Percentiles rank a stretch among this genome's conserved stretches.
Conservation (phyloP, 2,888 invertebrate genomes). For the Sialis lutaria region DNA sequence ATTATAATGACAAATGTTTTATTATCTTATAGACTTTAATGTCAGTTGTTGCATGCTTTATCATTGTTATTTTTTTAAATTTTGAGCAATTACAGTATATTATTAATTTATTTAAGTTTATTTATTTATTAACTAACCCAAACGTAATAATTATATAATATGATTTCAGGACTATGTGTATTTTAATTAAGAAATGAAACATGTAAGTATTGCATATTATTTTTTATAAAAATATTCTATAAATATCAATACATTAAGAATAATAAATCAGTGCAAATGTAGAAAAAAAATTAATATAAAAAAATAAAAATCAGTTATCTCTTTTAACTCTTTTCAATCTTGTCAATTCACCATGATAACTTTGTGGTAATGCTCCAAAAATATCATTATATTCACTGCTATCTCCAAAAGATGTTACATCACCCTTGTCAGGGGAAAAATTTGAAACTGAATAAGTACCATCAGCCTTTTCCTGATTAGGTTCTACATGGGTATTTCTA, state of each 20-base stretch:
- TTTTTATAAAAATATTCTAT: too few relatives aligned
- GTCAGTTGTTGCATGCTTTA: slow-evolving; percentile 17
- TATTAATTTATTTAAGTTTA: not conserved
- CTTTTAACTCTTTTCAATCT: slow-evolving; percentile 24
- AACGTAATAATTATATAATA: not conserved
- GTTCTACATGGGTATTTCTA: slow-evolving; percentile 9
- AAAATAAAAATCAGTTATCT: not conserved
- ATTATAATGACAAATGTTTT: not conserved
- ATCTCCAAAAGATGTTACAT: not conserved
- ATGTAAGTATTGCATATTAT: too few relatives aligned
- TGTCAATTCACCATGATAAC: slow-evolving; percentile 22
- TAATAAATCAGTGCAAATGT: too few relatives aligned
- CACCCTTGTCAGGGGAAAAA: not conserved
- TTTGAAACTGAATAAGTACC: not conserved
- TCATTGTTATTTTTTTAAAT: slow-evolving; percentile 14
- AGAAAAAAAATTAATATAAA: too few relatives aligned
- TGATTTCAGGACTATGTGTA: not conserved
- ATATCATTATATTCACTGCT: slow-evolving; percentile 18
- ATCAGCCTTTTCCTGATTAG: not conserved
- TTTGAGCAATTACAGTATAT: slow-evolving; percentile 11
- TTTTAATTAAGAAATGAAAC: too few relatives aligned
- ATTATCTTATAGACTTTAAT: slow-evolving; percentile 10
- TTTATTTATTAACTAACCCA: not conserved
- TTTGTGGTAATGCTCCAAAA: slow-evolving; percentile 24
- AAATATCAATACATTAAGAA: too few relatives aligned